Evolutionary conservation across 2,797 vertebrate genomes (phyloP), one percentile per base, ranked within the genome.

Genomic region (Acanthurus lineatus): DNA sequence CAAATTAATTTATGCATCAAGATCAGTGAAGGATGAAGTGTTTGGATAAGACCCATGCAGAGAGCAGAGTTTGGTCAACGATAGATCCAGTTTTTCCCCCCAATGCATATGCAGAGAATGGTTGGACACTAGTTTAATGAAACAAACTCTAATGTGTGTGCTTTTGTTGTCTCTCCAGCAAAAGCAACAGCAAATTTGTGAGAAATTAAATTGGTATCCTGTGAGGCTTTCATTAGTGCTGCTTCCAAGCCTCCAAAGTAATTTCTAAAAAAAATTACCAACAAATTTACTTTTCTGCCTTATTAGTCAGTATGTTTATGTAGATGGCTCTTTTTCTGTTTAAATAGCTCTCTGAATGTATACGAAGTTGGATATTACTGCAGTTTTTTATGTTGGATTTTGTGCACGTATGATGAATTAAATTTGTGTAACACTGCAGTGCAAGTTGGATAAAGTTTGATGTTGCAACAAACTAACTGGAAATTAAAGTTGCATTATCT

Each of bases 1-100:
- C 59, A 8, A 6, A 77, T 77, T 40, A 56, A 20, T 77, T 82
- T 77, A 73, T 72, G 86, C 83, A 82, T 66, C 63, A 58, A 28
- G 69, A 61, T 80, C 73, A 74, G 74, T 54, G 67, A 32, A 76
- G 81, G 69, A 63, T 73, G 73, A 82, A 42, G 42, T 25, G 76
- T 78, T 69, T 77, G 44, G 54, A 73, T 9, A 32, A 20, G 20
- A 25, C 63, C 59, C 54, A 16, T 1, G 71, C 67, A 58, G 47
- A 10, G 74, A 67, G 79, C 59, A 52, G 17, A 59, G 51, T 58
- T 59, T 28, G 60, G 40, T n/a, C 54, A 19, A 38, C 69, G 49
- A 70, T 28, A 6, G 52, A 59, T 75, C 49, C 22, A 10, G 62
- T 25, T 59, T 63, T 47, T 19, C 28, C 16, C 16, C 25, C 3